Evolutionary conservation across 2,888 invertebrate species (phyloP), one percentile per base, ranked within the genome.

Genomic region (Euspilapteryx auroguttella): DNA sequence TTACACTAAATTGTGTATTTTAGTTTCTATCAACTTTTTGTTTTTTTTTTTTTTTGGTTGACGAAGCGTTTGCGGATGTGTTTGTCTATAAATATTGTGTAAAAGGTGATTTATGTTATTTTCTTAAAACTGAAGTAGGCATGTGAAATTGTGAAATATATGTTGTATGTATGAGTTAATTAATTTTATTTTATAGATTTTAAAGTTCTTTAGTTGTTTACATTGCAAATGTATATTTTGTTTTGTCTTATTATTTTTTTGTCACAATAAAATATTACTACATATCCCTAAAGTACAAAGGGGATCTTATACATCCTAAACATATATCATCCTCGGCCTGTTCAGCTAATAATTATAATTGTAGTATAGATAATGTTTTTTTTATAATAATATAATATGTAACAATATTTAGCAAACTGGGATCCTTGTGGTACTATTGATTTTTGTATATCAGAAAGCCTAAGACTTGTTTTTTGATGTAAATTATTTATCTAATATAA

Each of bases 401-500:
- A n/a, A n/a, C n/a, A n/a, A n/a, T n/a, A n/a, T n/a, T n/a, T n/a
- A n/a, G n/a, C n/a, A 17, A 17, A 17, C 17, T 17, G 17, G 39
- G 9, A 41, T 41, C 36, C 37, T 37, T 37, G 47, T 41, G 49
- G 49, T 49, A 49, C 46, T 50, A 48, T 44, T 47, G 46, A 49
- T 21, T 10, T 55, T 54, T 54, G 55, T 63, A 55, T 55, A 54
- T 57, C 55, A 56, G 49, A 71, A n/a, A 63, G 68, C 71, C 69
- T 71, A 69, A 71, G 71, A 71, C 63, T 69, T 64, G 66, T 75
- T 64, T 71, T n/a, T 62, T 57, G 64, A 65, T 66, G 68, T 66
- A 71, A 64, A 73, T 71, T 59, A 68, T 73, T 73, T 75, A 75
- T 71, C 59, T 73, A 69, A 71, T 57, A 71, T 71, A 71, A 69